Base-by-base conservation (phyloP, 2,888 invertebrate species). In the Adelognathus sp. region DNA sequence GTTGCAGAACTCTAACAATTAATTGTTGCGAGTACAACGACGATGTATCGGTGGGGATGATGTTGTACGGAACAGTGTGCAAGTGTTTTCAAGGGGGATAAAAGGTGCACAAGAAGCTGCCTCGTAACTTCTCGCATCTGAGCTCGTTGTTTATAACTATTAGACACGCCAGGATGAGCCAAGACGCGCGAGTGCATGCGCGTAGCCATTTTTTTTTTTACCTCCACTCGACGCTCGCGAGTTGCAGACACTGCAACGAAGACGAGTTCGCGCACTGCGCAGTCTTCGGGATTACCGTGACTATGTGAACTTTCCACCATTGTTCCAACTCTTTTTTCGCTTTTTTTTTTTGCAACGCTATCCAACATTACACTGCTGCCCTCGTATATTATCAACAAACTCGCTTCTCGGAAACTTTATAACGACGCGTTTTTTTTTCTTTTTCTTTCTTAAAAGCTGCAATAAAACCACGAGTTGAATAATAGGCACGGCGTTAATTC, bases 161-260 rank as follows among this genome's bases (percentile, higher is more conserved):
- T 83, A 84, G 88, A 86, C 82, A 84, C 85, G 84, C 83, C 81
- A 82, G 63, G 79, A 78, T 80, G 82, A 70, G 9, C 54, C 60
- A 44, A 66, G 56, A 27, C 71, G 56, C 77, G 69, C 80, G 72
- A 80, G 75, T 56, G 75, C 72, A 71, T 41, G 39, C 46, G 75
- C 52, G 61, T 60, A 66, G 71, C 81, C 67, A 14, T 27, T 11
- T n/a, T 24, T 27, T n/a, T 36, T 52, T 33, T 70, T 27, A 4
- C 14, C 39, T 11, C 14, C 16, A 14, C 39, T 39, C n/a, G n/a
- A n/a, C n/a, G 3, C 3, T 18, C 44, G 64, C 61, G 60, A 9
- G 58, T 9, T 27, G 41, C 70, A 69, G 60, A 61, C 76, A 73
- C 41, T 69, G 72, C 67, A 77, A 41, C 52, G 61, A 44, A 41